Evolutionary conservation across 2,888 invertebrate species (phyloP), one percentile per base, ranked within the genome.

Genomic region (Perithous albicinctus): DNA sequence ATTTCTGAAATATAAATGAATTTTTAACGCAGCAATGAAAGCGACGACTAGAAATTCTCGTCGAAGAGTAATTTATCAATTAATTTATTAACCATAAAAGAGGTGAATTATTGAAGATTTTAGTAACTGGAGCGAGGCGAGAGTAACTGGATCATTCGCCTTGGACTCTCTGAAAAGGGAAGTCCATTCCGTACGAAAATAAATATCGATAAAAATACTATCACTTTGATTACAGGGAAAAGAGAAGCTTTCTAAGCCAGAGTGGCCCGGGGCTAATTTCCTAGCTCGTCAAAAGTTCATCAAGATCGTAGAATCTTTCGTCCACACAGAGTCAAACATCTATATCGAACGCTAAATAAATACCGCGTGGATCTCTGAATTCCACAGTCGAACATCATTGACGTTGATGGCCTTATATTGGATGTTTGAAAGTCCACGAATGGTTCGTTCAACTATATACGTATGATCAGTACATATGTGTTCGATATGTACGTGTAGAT

Each of bases 391-490:
- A 29, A 59, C 43, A n/a, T 10, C 18, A n/a, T n/a, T 26, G 70
- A 43, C 70, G 41, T 70, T 43, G 41, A 70, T 70, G 41, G 26
- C 59, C 70, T 15, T 56, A 70, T 41, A 70, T 41, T 15, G 43
- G 18, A 41, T 43, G 26, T 18, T 41, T 18, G 18, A 29, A n/a
- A 26, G n/a, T 56, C 56, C 43, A 18, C 26, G 43, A 43, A 54
- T 41, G 41, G 26, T 56, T 18, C 18, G 15, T 15, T 1, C 54
- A 15, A 70, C 29, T 70, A 41, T 41, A 26, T 56, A 4, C 20
- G n/a, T 41, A 15, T 10, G n/a, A 38, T 12, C 20, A 1, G 35
- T 15, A 20, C 15, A 43, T 15, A 15, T 20, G 20, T 20, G 12
- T 8, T 32, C 6, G 29, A 18, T 48, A 12, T 29, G 29, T 15